Percentiles rank a stretch among this genome's conserved stretches.
phyloP scores from a whole-genome alignment of 1,140 invertebrate genomes.

The Plectrocnemia conspersa region DNA sequence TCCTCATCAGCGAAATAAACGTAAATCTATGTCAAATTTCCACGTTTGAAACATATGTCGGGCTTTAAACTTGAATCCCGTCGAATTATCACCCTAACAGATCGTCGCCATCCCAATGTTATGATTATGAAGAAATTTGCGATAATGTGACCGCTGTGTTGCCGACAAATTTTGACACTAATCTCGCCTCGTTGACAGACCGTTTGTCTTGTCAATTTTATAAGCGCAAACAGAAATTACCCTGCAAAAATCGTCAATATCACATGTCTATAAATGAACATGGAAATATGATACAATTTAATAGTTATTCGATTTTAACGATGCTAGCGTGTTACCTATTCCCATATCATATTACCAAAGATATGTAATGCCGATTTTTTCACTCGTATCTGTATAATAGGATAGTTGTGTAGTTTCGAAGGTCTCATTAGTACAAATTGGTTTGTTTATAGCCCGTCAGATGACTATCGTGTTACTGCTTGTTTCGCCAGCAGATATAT shows the following conservation, averaged over 20 bases:
- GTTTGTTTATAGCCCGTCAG: constrained; percentile 31
- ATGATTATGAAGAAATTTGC: constrained; percentile 21
- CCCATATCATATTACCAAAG: no score
- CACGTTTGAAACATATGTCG: constrained; percentile 29
- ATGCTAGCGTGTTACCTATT: no score
- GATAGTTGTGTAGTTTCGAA: no score
- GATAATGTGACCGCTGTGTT: not conserved
- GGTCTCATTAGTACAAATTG: constrained; percentile 35
- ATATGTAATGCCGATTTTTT: no score
- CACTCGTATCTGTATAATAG: no score
- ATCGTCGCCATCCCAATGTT: constrained; percentile 11
- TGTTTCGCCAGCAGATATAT: constrained; percentile 23
- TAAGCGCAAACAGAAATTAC: not conserved
- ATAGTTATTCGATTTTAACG: no score
- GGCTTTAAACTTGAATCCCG: constrained; percentile 28
- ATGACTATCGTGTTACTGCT: constrained; percentile 26
- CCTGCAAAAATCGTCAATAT: no score
- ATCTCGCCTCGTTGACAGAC: not conserved
- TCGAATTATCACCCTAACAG: constrained; percentile 1
- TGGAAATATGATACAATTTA: no score
- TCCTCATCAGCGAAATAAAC: no score
- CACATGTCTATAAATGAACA: no score
- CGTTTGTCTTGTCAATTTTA: not conserved
- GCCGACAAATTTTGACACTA: constrained; percentile 3
- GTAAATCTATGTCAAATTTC: constrained; percentile 34